phyloP scores from a whole-genome alignment of 1,140 invertebrate genomes.

The Sitophilus oryzae region DNA sequence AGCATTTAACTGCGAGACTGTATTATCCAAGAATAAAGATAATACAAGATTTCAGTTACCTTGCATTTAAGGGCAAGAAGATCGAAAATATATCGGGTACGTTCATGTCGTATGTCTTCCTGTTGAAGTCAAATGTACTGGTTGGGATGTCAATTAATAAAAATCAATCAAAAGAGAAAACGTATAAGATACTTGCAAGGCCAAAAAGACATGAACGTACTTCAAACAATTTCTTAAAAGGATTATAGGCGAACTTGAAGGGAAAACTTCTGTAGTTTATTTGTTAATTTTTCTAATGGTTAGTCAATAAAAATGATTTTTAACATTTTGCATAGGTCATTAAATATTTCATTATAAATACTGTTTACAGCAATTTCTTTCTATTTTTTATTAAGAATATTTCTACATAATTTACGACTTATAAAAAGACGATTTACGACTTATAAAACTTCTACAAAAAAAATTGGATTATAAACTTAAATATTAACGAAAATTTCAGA shows the following conservation, averaged over 20 bases:
- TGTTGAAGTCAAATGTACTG: not conserved
- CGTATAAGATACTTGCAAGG: not conserved
- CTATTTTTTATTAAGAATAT: not conserved
- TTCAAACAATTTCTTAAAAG: not conserved
- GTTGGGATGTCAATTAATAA: conserved; percentile 7
- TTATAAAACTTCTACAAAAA: too few species aligned
- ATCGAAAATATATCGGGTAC: not conserved
- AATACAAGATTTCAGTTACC: too few species aligned
- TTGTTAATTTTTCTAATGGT: conserved; percentile 4
- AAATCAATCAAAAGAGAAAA: not conserved
- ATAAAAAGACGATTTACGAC: not conserved
- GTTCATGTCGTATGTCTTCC: conserved; percentile 8
- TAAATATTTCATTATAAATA: not conserved
- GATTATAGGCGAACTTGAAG: conserved; percentile 1
- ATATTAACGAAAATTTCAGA: too few species aligned
- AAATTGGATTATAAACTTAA: too few species aligned
- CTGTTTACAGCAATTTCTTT: not conserved
- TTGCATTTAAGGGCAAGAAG: not conserved
- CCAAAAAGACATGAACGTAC: conserved; percentile 1
- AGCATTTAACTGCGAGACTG: too few species aligned
- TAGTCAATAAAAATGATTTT: not conserved
- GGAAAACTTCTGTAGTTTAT: too few species aligned
- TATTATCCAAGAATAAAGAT: not conserved
- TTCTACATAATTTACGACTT: not conserved
- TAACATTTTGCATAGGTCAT: too few species aligned